phyloP scores from a whole-genome alignment of 1,140 invertebrate genomes.

The Anastatus disparis region DNA sequence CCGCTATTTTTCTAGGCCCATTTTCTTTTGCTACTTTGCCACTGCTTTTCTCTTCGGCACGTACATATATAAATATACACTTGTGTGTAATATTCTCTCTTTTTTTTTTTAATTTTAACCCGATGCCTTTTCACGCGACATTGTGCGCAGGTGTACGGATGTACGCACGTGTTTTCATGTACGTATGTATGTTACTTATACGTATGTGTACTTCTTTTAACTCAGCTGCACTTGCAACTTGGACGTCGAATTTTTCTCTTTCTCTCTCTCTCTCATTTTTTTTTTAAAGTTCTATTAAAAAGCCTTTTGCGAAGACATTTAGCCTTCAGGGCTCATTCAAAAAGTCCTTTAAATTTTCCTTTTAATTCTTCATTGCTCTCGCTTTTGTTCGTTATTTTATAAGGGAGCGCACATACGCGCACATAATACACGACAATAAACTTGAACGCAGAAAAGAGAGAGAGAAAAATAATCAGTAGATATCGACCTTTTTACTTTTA shows the following conservation, averaged over 20 bases:
- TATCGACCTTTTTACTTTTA: not conserved
- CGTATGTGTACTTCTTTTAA: not conserved
- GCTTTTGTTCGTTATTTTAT: too few species aligned
- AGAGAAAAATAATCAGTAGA: not conserved
- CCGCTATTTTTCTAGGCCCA: constrained; percentile 44
- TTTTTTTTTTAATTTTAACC: too few species aligned
- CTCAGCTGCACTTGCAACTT: not conserved
- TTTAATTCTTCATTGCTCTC: not conserved
- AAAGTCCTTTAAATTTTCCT: constrained; percentile 11
- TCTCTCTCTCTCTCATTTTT: too few species aligned
- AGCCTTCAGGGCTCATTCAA: too few species aligned
- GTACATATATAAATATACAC: too few species aligned
- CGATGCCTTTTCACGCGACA: constrained; percentile 12
- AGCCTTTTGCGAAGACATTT: too few species aligned
- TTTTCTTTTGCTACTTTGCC: constrained; percentile 9
- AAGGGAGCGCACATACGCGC: too few species aligned
- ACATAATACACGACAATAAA: too few species aligned
- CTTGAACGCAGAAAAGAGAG: too few species aligned
- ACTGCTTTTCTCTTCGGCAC: not conserved
- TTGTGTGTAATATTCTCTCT: not conserved
- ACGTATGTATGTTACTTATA: too few species aligned
- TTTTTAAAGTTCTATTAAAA: too few species aligned
- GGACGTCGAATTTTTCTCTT: not conserved
- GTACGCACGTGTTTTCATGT: constrained; percentile 19
- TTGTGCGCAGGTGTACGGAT: constrained; percentile 21